Evolutionary conservation across 2,797 vertebrate genomes (phyloP).

Genomic region (Melanotaenia maccullochi): DNA sequence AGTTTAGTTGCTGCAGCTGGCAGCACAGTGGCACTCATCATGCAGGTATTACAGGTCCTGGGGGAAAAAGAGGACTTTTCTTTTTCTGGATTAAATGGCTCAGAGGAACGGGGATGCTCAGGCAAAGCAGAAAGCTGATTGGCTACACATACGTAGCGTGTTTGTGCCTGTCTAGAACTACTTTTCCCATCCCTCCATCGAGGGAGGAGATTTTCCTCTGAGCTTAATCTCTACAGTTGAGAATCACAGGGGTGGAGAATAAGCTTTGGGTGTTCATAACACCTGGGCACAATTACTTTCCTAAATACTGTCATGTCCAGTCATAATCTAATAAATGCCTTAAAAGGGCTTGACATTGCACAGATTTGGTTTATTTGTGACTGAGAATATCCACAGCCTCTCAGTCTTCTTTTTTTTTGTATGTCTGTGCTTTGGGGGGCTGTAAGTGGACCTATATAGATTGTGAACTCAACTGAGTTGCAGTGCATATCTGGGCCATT

Average conservation of each 20-base stretch:
- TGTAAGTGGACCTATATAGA: conserved; percentile 31
- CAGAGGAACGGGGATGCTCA: conserved; percentile 63
- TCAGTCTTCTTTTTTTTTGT: background rate
- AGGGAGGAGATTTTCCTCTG: conserved; percentile 70
- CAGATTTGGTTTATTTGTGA: conserved; percentile 27
- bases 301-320: conserved; percentile 60
- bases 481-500: conserved; percentile 67
- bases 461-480: conserved; percentile 35
- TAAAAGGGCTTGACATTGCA: conserved; percentile 31
- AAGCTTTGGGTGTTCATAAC: conserved; percentile 66
- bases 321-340: conserved; percentile 63
- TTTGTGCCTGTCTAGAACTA: conserved; percentile 62
- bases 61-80: conserved; percentile 62
- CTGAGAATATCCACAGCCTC: conserved; percentile 9
- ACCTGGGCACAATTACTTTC: conserved; percentile 69
- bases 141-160: conserved; percentile 75
- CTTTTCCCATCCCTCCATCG: conserved; percentile 42
- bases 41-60: conserved; percentile 75
- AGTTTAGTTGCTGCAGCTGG: conserved; percentile 59
- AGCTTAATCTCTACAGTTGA: conserved; percentile 73
- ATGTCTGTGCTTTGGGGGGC: conserved; percentile 22
- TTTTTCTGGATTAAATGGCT: conserved; percentile 68
- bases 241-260: conserved; percentile 69
- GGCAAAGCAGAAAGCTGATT: conserved; percentile 77
- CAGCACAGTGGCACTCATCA: conserved; percentile 63